Evolutionary conservation across 2,797 vertebrate genomes (phyloP).

Genomic region (Remorina albescens): DNA sequence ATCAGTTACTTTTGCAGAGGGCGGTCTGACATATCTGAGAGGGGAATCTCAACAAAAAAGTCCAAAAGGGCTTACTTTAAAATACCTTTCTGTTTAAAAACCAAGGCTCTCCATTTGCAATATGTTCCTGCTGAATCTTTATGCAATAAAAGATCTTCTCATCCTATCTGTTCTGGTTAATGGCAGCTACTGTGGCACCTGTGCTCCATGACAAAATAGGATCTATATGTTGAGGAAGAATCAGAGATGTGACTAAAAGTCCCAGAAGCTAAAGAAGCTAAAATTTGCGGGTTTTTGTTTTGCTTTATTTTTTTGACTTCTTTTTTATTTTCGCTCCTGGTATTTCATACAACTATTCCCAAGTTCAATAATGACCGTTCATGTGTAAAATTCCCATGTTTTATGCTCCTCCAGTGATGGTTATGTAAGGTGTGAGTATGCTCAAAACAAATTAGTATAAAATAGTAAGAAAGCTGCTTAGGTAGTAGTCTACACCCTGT

Average conservation of each 20-base stretch:
- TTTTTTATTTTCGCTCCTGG: too few relatives aligned
- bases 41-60: slow-evolving; percentile 10
- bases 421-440: not conserved
- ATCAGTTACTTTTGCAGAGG: slow-evolving; percentile 40
- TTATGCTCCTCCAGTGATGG: not conserved
- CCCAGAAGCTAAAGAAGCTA: not conserved
- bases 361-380: not conserved
- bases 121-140: too few relatives aligned
- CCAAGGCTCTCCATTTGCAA: not conserved
- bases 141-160: not conserved
- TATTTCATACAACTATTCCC: too few relatives aligned
- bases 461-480: not conserved
- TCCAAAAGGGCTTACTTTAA: too few relatives aligned
- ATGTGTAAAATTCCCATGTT: not conserved
- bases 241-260: too few relatives aligned
- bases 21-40: slow-evolving; percentile 14
- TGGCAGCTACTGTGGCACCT: not conserved
- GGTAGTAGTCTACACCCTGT: not conserved
- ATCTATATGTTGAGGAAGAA: not conserved
- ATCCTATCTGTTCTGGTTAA: slow-evolving; percentile 1
- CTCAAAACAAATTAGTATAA: not conserved
- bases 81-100: slow-evolving; percentile 11
- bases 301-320: not conserved
- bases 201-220: not conserved
- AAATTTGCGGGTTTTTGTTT: too few relatives aligned